Conservation (phyloP, 2,888 invertebrate species). For the Ormyrus nitidulus region DNA sequence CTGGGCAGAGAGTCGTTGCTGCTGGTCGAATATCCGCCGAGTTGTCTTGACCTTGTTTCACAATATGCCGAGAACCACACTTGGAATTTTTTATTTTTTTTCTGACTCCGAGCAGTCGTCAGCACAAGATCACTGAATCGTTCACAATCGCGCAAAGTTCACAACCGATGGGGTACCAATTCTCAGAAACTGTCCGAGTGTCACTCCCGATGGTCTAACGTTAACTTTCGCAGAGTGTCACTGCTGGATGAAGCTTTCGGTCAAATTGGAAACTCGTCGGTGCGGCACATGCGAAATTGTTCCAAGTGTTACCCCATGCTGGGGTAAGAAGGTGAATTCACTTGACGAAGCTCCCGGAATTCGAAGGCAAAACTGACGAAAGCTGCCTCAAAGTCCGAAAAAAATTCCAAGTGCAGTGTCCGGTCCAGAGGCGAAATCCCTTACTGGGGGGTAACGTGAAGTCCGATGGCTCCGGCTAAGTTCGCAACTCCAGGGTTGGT, state of each 20-base stretch:
- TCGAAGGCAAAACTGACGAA: not conserved
- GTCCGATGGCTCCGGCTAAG: too few species aligned
- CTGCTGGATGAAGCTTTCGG: not conserved
- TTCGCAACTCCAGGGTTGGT: too few species aligned
- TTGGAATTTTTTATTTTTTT: slow-evolving; percentile 37
- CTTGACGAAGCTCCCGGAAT: not conserved
- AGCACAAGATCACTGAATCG: slow-evolving; percentile 40
- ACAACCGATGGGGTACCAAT: not conserved
- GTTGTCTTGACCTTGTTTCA: slow-evolving; percentile 15
- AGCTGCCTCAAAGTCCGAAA: slow-evolving; percentile 6
- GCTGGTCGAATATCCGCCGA: slow-evolving; percentile 6
- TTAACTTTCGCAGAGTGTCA: too few species aligned
- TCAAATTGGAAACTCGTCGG: not conserved
- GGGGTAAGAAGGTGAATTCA: not conserved
- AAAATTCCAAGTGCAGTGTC: slow-evolving; percentile 50
- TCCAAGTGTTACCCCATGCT: slow-evolving; percentile 10
- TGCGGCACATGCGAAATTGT: slow-evolving; percentile 7
- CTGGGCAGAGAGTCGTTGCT: slow-evolving; percentile 28
- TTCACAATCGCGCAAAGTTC: not conserved
- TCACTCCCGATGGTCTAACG: too few species aligned
- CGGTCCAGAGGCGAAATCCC: not conserved
- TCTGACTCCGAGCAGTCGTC: slow-evolving; percentile 1
- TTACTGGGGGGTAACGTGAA: slow-evolving; percentile 14
- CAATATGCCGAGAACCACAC: slow-evolving; percentile 27
- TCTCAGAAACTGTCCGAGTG: not conserved